Base-by-base conservation (phyloP, 30 jellyfish, hydroid and myxozoan genomes). In the Aurelia coerulea region DNA sequence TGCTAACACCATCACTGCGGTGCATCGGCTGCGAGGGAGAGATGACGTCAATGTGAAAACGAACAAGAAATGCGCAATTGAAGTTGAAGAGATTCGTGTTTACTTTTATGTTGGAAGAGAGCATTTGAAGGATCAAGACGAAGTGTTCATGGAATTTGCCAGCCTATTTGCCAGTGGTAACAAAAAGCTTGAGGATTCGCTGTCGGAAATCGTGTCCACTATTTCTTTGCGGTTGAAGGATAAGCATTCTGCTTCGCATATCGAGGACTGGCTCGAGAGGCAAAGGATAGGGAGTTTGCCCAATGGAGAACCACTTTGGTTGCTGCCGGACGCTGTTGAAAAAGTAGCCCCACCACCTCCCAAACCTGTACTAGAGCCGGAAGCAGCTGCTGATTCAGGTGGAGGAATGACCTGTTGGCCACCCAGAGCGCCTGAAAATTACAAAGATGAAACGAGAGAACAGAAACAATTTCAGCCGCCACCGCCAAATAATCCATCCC, bases 391-490 rank as follows among this genome's bases (percentile, higher is more conserved):
- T 60, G 70, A 60, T 6, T 17, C 70, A 17, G 37, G 35, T 60
- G 68, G 54, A 2, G 82, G 65, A 53, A 32, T 62, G 68, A 78
- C 78, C 7, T 78, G 67, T 35, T 90, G 97, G 97, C 97, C 97
- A 0, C 97, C 96, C 12, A 65, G 90, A 52, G 80, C 90, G 18
- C 97, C 93, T 13, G 78, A 64, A 65, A 89, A 89, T 18, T 41
- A 32, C 23, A 70, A 50, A 4, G 79, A 49, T 10, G 90, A 80
- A 10, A 46, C 32, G 10, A 56, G 52, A 59, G 80, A 50, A 10
- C 59, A 42, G 32, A 88, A 52, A 76, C 56, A 74, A n/a, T 14
- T 68, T 37, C 79, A 78, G 1, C 74, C 46, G 19, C 54, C 79
- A 4, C 69, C 68, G 10, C 74, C 70, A 17, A 29, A 70, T 15